A percentile compares a stretch with the other conserved stretches of the same genome.
Evolutionary conservation across 1,140 invertebrate species (phyloP).

Genomic region (Samia ricini): DNA sequence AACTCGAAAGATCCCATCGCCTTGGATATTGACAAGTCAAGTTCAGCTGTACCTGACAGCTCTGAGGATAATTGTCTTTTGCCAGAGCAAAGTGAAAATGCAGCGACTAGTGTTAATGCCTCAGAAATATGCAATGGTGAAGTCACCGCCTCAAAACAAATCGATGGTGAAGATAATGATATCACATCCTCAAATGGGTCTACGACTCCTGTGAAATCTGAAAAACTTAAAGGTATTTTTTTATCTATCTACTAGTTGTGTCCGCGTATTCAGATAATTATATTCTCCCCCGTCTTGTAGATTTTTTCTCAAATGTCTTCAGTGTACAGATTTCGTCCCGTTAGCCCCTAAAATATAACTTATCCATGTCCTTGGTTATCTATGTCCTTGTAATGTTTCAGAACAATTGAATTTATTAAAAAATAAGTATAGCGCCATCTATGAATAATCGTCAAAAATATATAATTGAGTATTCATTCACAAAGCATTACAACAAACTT

Average conservation of each 20-base stretch:
- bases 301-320: too few relatives aligned
- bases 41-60: constrained; percentile 77
- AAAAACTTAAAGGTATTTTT: constrained; percentile 47
- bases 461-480: too few relatives aligned
- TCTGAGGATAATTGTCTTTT: constrained; percentile 77
- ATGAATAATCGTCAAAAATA: too few relatives aligned
- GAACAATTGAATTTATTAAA: too few relatives aligned
- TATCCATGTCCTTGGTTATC: too few relatives aligned
- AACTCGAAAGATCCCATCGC: constrained; percentile 34
- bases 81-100: constrained; percentile 75
- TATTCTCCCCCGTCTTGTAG: too few relatives aligned
- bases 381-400: too few relatives aligned
- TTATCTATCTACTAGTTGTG: neutral
- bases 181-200: constrained; percentile 70
- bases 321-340: too few relatives aligned
- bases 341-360: too few relatives aligned
- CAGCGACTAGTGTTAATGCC: constrained; percentile 43
- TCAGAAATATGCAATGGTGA: constrained; percentile 65
- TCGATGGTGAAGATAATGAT: constrained; percentile 77
- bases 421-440: too few relatives aligned
- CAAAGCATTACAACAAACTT: too few relatives aligned
- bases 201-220: constrained; percentile 47
- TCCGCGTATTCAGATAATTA: too few relatives aligned
- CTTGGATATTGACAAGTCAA: constrained; percentile 57
- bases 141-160: constrained; percentile 76